phyloP scores from a whole-genome alignment of 1,140 invertebrate species.

The Drosophila takahashii region DNA sequence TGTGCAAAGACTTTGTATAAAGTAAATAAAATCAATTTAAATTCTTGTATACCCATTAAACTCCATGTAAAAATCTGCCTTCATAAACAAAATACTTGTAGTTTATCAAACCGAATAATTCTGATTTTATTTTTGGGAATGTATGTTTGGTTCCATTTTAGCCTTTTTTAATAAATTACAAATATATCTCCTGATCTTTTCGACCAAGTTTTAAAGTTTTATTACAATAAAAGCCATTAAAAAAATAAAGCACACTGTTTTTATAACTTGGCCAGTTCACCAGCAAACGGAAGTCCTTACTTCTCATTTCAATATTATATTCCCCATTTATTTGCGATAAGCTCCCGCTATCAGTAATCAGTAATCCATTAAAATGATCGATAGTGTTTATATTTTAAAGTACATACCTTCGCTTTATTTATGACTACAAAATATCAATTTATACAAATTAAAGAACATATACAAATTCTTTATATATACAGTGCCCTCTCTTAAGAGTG shows the following conservation, averaged over 20 bases:
- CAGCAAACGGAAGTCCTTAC: not conserved
- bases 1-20: slow-evolving; percentile 59
- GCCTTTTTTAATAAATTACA: too few relatives aligned
- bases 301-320: not conserved
- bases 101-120: slow-evolving; percentile 9
- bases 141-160: too few relatives aligned
- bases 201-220: too few relatives aligned
- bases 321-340: not conserved
- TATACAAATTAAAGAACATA: slow-evolving; percentile 79
- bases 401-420: slow-evolving; percentile 66
- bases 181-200: too few relatives aligned
- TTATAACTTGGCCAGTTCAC: not conserved
- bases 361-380: slow-evolving; percentile 11
- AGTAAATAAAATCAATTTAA: slow-evolving; percentile 63
- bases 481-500: slow-evolving; percentile 12
- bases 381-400: slow-evolving; percentile 60
- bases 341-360: not conserved
- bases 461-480: slow-evolving; percentile 71
- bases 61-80: slow-evolving; percentile 28
- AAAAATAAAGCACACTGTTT: not conserved
- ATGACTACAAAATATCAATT: slow-evolving; percentile 78
- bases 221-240: too few relatives aligned
- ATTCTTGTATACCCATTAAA: slow-evolving; percentile 55
- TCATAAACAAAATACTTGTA: slow-evolving; percentile 30
- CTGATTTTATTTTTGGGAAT: not conserved